Base-by-base conservation (phyloP, 2,797 vertebrate genomes). In the Epinephelus coioides region DNA sequence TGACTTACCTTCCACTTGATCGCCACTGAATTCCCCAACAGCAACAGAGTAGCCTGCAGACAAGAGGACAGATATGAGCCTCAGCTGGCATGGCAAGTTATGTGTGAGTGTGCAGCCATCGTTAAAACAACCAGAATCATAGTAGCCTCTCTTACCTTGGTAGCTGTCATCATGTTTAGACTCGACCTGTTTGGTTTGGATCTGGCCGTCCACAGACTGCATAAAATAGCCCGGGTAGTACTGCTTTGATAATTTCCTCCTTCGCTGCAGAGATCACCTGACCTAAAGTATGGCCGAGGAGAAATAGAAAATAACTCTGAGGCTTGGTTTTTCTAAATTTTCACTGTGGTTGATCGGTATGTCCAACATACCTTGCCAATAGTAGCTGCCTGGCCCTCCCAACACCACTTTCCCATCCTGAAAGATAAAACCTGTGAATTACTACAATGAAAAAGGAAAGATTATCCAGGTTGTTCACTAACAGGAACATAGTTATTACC, bases 381-480 rank as follows among this genome's bases (percentile, higher is more conserved):
- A 98, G 89, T 96, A 98, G 93, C 97, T 98, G 69, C 97, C 97
- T 1, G 97, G 97, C 51, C 97, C 97, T 57, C 97, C 97, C 57
- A 98, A 89, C 8, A 98, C 96, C 70, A 98, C 95, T 73, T 95
- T 97, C 38, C 97, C 97, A 50, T 95, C 95, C 97, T 98, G 89
- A 54, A 92, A 91, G 47, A 92, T 15, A 88, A 85, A 55, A 77
- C 19, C 4, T 54, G 8, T 2, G 1, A 69, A 74, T 84, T 54
- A 88, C n/a, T 62, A 55, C 14, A 43, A 65, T 23, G 34, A 55
- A 61, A 68, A 76, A 49, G 38, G 2, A 54, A 64, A 51, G 19
- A 62, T 11, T 46, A 55, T 67, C 19, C 27, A 34, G 14, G 19
- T 23, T 9, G 5, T 60, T 70, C 8, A 12, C 2, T 1, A 60